Evolutionary conservation across 2,113 vertebrate genomes (phyloP).

Genomic region (Canis aureus): DNA sequence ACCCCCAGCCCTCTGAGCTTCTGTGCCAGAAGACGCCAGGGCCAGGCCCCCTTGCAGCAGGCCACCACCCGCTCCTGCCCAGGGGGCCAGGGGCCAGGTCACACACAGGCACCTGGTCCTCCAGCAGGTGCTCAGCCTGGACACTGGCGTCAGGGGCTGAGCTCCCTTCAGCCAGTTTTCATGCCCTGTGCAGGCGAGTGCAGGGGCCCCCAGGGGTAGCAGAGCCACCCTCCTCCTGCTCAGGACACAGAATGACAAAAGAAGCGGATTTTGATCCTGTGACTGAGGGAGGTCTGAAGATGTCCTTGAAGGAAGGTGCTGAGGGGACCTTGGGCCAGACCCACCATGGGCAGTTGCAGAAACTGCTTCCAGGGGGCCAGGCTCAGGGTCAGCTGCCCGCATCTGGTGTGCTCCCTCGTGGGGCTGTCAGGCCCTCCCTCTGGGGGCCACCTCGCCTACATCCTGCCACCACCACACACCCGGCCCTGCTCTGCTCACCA

Average conservation of each 20-base stretch:
- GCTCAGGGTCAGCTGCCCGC: no score
- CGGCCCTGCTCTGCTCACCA: constrained; percentile 84
- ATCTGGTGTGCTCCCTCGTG: neutral
- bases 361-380: fast-evolving
- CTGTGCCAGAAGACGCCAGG: neutral
- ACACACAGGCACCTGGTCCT: fast-evolving
- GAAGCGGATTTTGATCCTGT: neutral
- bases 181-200: fast-evolving
- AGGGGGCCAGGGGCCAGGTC: neutral
- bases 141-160: neutral
- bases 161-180: fast-evolving
- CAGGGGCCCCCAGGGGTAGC: neutral
- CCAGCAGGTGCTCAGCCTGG: fast-evolving
- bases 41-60: neutral
- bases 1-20: neutral
- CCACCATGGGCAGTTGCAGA: fast-evolving
- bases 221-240: no score
- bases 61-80: fast-evolving
- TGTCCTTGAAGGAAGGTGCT: neutral
- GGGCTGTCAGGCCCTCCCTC: neutral
- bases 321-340: neutral
- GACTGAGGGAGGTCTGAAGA: fast-evolving
- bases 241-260: no score
- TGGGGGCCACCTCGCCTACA: no score
- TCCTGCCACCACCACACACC: neutral